Evolutionary conservation across 2,797 vertebrate species (phyloP), one percentile per base, ranked within the genome.

Genomic region (Silurus aristotelis): DNA sequence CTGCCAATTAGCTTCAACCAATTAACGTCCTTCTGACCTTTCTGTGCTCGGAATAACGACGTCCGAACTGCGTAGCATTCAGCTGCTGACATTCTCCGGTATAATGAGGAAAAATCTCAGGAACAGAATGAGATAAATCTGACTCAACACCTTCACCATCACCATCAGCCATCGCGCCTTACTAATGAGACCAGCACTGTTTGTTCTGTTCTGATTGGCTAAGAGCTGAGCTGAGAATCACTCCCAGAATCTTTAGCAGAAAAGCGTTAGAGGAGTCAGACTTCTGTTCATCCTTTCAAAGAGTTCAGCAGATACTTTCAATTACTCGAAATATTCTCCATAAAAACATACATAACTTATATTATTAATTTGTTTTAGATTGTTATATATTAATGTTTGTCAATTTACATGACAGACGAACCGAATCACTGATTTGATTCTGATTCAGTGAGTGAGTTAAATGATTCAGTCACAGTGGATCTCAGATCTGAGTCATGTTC

Each of bases 21-120:
- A 70, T 82, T 70, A 82, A n/a, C 80, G 13, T 25, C 2, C 63
- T 20, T 64, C 80, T 82, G 64, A 70, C 80, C 80, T 82, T 82
- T 82, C 63, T 56, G 25, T 38, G n/a, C 8, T 68, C 64, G 48
- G 48, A 10, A 70, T 31, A 82, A 82, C 13, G 66, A 15, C 27
- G 19, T 46, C 2, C 15, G 5, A 56, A 67, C 27, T 19, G 43
- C 9, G 2, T 1, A 55, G 19, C 25, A 9, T 56, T 68, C 66
- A 22, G 52, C 66, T 38, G 46, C 52, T 82, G 80, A 82, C 80
- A 70, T 82, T 82, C 48, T 68, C 48, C 64, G 15, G 52, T 31
- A 82, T 82, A 82, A 82, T 58, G 64, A 82, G 80, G 25, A 38
- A 58, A 70, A 70, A 70, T 56, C 17, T 68, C 61, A 43, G 17